Evolutionary conservation across 2,797 vertebrate genomes (phyloP).

Genomic region (Delichon dasypus): DNA sequence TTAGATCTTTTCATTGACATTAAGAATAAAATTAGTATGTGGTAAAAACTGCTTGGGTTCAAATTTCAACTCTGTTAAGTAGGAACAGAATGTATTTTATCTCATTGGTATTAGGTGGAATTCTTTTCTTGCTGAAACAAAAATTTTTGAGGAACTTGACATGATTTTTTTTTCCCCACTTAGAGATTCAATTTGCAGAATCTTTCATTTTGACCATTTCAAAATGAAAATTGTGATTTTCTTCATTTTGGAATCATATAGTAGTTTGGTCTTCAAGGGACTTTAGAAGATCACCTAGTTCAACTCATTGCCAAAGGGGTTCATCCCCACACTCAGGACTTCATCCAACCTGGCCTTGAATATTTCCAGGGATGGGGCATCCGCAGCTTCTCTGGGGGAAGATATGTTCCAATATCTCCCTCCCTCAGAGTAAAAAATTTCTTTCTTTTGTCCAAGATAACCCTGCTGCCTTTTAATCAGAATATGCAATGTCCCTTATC

Average conservation of each 20-base stretch:
- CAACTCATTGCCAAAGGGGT: background rate
- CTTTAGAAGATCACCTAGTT: background rate
- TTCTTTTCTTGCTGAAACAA: background rate
- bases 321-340: background rate
- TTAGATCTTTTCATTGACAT: background rate
- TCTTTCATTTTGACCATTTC: background rate
- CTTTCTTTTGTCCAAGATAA: background rate
- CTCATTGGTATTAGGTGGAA: background rate
- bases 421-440: background rate
- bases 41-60: background rate
- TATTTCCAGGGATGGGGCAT: background rate
- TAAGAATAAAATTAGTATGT: background rate
- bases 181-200: background rate
- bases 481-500: background rate
- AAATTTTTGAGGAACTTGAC: background rate
- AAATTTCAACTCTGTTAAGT: background rate
- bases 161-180: background rate
- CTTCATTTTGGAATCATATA: background rate
- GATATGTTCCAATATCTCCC: background rate
- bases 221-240: background rate
- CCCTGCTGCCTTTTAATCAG: background rate
- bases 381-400: background rate
- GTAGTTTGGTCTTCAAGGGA: background rate
- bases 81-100: background rate
- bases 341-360: background rate